These are phyloP conservation scores for Thymelicus acteon DNA, from an alignment of 2,888 invertebrate species.

Conservation along the genomic window DNA sequence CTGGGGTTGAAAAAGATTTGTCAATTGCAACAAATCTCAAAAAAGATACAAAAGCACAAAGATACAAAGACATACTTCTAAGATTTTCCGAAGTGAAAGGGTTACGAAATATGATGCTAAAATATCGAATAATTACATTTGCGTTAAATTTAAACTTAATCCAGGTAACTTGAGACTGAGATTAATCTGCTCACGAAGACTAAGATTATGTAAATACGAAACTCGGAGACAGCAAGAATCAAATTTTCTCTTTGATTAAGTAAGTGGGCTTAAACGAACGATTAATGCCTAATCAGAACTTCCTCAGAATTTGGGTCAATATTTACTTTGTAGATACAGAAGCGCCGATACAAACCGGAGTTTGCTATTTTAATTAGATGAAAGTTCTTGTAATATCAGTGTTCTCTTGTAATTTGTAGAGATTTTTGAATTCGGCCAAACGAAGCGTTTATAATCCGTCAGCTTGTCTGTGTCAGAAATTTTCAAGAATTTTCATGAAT, in stretches of 20 bases:
- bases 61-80: too few species aligned
- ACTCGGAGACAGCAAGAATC: slow-evolving; percentile 33
- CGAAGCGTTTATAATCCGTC: too few species aligned
- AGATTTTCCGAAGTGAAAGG: neutral
- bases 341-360: slow-evolving; percentile 22
- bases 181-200: slow-evolving; percentile 11
- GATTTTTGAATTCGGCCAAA: too few species aligned
- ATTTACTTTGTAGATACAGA: slow-evolving; percentile 28
- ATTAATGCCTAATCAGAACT: slow-evolving; percentile 30
- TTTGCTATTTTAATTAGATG: slow-evolving; percentile 25
- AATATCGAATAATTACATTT: neutral
- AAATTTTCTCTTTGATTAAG: slow-evolving; percentile 36
- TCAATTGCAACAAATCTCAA: too few species aligned
- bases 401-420: neutral
- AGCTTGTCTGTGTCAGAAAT: too few species aligned
- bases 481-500: too few species aligned
- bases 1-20: too few species aligned
- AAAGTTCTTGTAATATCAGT: slow-evolving; percentile 15
- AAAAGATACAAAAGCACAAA: too few species aligned
- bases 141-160: slow-evolving; percentile 7
- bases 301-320: slow-evolving; percentile 27
- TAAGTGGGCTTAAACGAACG: slow-evolving; percentile 36
- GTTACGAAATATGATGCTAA: neutral
- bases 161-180: neutral
- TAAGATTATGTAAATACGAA: slow-evolving; percentile 32